Conservation (phyloP, 2,888 invertebrate genomes). For the Asteroscopus sphinx region DNA sequence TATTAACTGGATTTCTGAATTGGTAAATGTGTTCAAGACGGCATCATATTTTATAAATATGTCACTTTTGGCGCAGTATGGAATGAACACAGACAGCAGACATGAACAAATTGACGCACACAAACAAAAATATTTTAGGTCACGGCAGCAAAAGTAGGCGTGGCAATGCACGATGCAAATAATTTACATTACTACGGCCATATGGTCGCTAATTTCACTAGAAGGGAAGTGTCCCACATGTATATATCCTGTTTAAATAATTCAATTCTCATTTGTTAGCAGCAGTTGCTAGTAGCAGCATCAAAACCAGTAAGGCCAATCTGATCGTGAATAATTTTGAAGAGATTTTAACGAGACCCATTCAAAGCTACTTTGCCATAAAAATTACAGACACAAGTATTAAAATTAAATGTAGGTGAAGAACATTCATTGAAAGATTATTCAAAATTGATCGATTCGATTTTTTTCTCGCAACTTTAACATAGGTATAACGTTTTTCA, state of each 20-base stretch:
- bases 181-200: constrained; percentile 20
- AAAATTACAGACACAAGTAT: constrained; percentile 5
- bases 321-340: background rate
- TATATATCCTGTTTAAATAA: constrained; percentile 37
- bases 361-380: background rate
- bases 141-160: constrained; percentile 14
- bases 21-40: constrained; percentile 2
- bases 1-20: constrained; percentile 8
- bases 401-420: constrained; percentile 5
- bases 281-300: background rate
- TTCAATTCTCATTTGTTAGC: constrained; percentile 1
- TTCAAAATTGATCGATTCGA: constrained; percentile 1
- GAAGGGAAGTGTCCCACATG: constrained; percentile 45
- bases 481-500: background rate
- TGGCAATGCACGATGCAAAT: constrained; percentile 12
- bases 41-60: background rate
- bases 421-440: background rate
- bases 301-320: constrained; percentile 6
- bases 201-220: constrained; percentile 21
- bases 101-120: constrained; percentile 6
- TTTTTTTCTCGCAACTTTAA: constrained; percentile 3
- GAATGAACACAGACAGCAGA: background rate
- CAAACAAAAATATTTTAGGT: background rate
- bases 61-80: background rate
- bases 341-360: constrained; percentile 5